These are phyloP conservation scores for Heteromyza rotundicornis DNA, from an alignment of 2,888 invertebrate genomes.

Conservation along the genomic window DNA sequence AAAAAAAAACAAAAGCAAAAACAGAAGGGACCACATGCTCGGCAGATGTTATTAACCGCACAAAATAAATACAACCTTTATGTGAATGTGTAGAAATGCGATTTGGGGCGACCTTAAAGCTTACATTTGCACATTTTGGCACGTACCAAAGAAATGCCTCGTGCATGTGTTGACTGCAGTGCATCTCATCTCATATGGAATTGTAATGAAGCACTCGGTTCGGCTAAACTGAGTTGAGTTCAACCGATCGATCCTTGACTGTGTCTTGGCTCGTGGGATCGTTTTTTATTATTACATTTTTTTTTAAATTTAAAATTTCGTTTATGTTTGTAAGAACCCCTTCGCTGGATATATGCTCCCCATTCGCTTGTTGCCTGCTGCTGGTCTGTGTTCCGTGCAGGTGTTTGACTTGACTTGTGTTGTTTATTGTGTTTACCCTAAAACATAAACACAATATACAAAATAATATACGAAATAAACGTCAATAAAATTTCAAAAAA, in stretches of 20 bases:
- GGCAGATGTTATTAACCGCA: slow-evolving; percentile 9
- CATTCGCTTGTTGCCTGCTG: not conserved
- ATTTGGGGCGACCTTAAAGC: not conserved
- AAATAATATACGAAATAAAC: no score
- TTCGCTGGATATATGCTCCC: no score
- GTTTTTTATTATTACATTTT: no score
- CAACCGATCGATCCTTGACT: not conserved
- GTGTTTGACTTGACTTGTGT: slow-evolving; percentile 22
- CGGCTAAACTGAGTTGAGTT: no score
- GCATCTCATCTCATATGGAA: no score
- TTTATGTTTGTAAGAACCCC: no score
- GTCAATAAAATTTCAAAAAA: no score
- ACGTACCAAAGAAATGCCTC: not conserved
- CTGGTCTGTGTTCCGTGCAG: slow-evolving; percentile 9
- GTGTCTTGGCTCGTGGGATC: not conserved
- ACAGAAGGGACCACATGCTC: slow-evolving; percentile 3
- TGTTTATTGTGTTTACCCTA: not conserved
- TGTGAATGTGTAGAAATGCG: not conserved
- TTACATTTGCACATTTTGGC: not conserved
- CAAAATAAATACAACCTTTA: not conserved
- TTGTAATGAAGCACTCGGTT: no score
- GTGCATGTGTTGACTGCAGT: not conserved
- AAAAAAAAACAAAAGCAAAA: not conserved
- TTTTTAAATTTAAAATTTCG: no score
- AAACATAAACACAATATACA: no score